These are phyloP conservation scores for Hiodon alosoides DNA, from an alignment of 2,113 vertebrate species.

Conservation along the genomic window DNA sequence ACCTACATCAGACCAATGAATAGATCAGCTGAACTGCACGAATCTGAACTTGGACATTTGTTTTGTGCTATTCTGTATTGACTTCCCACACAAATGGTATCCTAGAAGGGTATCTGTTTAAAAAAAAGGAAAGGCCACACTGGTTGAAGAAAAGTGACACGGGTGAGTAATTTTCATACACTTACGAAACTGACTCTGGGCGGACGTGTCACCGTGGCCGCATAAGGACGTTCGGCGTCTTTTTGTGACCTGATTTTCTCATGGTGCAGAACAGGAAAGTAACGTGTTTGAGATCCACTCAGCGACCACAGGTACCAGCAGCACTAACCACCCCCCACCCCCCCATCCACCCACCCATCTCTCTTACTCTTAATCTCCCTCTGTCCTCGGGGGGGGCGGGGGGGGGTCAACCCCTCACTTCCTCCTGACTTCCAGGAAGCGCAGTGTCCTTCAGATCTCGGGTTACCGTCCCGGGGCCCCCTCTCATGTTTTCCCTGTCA, in stretches of 20 bases:
- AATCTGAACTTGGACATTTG: constrained; percentile 5
- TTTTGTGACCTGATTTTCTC: not conserved
- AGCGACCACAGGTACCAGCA: not conserved
- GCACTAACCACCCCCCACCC: too few relatives aligned
- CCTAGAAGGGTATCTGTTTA: constrained; percentile 55
- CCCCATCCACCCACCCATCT: too few relatives aligned
- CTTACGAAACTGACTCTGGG: constrained; percentile 32
- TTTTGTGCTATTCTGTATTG: constrained; percentile 40
- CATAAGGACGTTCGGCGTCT: not conserved
- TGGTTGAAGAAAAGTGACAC: constrained; percentile 56
- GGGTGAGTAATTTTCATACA: constrained; percentile 56
- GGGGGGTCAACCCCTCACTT: constrained; percentile 9
- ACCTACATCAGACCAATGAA: not conserved
- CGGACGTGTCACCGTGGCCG: constrained; percentile 26
- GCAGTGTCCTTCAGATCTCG: constrained; percentile 26
- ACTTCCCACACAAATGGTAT: constrained; percentile 56
- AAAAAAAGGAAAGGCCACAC: constrained; percentile 61
- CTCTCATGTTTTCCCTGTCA: constrained; percentile 15
- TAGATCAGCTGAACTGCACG: constrained; percentile 10
- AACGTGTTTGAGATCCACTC: not conserved
- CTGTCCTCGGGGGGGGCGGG: not conserved
- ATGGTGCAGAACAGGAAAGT: constrained; percentile 1
- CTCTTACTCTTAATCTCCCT: not conserved
- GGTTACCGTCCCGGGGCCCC: constrained; percentile 18
- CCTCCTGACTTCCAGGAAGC: not conserved